Conservation (phyloP, 2,797 vertebrate species). For the Falco columbarius region DNA sequence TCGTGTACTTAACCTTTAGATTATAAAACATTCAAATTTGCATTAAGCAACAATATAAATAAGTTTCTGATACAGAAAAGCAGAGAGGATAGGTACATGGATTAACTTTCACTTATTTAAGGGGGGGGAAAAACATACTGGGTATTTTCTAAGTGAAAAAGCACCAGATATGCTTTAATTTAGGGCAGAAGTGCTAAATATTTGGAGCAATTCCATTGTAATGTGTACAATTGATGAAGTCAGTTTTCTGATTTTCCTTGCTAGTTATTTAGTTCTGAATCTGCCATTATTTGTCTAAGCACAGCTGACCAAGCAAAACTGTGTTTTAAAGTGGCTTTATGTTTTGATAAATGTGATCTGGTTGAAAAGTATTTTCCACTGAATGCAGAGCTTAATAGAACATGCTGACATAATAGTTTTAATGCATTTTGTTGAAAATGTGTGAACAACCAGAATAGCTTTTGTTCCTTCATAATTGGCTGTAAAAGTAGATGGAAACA, state of each 20-base stretch:
- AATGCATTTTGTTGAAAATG: constrained; percentile 89
- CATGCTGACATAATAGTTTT: constrained; percentile 89
- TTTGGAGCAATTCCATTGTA: constrained; percentile 77
- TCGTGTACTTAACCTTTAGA: constrained; percentile 55
- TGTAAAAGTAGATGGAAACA: constrained; percentile 88
- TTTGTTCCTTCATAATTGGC: constrained; percentile 89
- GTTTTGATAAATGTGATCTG: constrained; percentile 90
- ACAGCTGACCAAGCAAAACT: constrained; percentile 89
- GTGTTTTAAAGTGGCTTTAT: constrained; percentile 89
- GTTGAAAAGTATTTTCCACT: constrained; percentile 88
- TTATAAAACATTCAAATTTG: constrained; percentile 54
- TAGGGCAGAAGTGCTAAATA: constrained; percentile 78
- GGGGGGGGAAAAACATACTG: background rate
- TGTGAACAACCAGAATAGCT: constrained; percentile 89
- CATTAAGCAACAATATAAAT: constrained; percentile 42
- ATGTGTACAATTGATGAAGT: constrained; percentile 79
- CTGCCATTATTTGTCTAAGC: constrained; percentile 88
- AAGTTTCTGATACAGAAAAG: constrained; percentile 48
- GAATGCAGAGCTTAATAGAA: constrained; percentile 88
- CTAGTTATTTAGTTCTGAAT: constrained; percentile 86
- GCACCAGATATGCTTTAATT: constrained; percentile 64
- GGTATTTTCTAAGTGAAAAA: constrained; percentile 49
- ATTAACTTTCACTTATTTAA: constrained; percentile 25
- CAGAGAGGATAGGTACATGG: background rate
- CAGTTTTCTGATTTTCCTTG: constrained; percentile 82